Evolutionary conservation across 2,888 invertebrate genomes (phyloP).

Genomic region (Thecophora atra): DNA sequence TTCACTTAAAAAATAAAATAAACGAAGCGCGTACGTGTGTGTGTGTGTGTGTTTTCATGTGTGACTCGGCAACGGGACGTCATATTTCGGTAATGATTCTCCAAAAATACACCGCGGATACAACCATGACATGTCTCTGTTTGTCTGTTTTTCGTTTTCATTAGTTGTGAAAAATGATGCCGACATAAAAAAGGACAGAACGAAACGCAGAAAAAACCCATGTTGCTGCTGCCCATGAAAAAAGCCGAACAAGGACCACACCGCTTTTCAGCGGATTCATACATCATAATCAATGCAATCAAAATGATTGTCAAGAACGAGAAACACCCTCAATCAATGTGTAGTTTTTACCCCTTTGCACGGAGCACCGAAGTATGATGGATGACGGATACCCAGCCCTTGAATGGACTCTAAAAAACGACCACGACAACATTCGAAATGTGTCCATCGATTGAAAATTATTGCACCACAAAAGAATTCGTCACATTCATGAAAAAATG

Average conservation of each 20-base stretch:
- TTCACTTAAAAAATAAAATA: slow-evolving; percentile 31
- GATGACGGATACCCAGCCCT: slow-evolving; percentile 44
- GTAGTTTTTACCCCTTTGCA: slow-evolving; percentile 30
- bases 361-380: slow-evolving; percentile 54
- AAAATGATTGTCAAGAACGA: slow-evolving; percentile 39
- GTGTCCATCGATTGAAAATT: slow-evolving; percentile 36
- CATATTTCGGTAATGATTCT: slow-evolving; percentile 37
- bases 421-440: slow-evolving; percentile 38
- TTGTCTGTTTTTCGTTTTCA: slow-evolving; percentile 28
- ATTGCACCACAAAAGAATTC: slow-evolving; percentile 57
- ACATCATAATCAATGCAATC: slow-evolving; percentile 54
- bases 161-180: slow-evolving; percentile 43
- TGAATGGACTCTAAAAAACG: slow-evolving; percentile 23
- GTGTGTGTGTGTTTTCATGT: neutral
- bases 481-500: slow-evolving; percentile 34
- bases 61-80: slow-evolving; percentile 13
- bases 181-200: slow-evolving; percentile 28
- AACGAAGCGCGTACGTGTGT: neutral
- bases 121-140: neutral
- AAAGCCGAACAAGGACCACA: slow-evolving; percentile 12
- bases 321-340: slow-evolving; percentile 49
- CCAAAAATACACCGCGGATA: slow-evolving; percentile 14
- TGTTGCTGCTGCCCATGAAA: neutral
- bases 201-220: neutral
- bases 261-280: slow-evolving; percentile 47